Evolutionary conservation across 2,113 vertebrate genomes (phyloP).

Genomic region (Melanotaenia duboulayi): DNA sequence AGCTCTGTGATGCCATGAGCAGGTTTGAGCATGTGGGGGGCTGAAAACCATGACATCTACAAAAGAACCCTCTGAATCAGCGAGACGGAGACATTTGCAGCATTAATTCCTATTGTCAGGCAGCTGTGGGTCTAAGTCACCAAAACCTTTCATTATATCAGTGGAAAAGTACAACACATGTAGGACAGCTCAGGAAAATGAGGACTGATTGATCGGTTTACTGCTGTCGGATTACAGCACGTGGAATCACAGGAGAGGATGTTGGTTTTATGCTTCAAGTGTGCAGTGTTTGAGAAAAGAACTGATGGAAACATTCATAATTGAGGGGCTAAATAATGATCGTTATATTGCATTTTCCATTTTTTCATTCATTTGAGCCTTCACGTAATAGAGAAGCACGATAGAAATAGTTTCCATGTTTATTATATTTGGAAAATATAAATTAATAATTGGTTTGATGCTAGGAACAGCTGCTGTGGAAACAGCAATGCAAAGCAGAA

Average conservation of each 20-base stretch:
- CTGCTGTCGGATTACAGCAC: slow-evolving; percentile 10
- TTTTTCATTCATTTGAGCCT: neutral
- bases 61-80: slow-evolving; percentile 41
- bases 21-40: slow-evolving; percentile 62
- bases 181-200: neutral
- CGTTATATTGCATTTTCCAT: neutral
- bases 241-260: neutral
- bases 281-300: neutral
- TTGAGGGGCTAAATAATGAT: neutral
- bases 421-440: too few species aligned
- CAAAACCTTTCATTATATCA: slow-evolving; percentile 6
- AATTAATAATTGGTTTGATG: too few species aligned
- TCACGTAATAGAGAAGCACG: too few species aligned
- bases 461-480: too few species aligned
- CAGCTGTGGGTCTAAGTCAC: slow-evolving; percentile 18
- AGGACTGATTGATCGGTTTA: slow-evolving; percentile 16
- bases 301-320: neutral
- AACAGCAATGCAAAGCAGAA: too few species aligned
- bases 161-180: slow-evolving; percentile 29
- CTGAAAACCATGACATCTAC: slow-evolving; percentile 33
- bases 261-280: neutral
- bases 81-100: slow-evolving; percentile 9
- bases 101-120: slow-evolving; percentile 31
- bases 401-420: too few species aligned
- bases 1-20: slow-evolving; percentile 62